phyloP scores from a whole-genome alignment of 2,888 invertebrate genomes.

The Gasteruption jaculator region DNA sequence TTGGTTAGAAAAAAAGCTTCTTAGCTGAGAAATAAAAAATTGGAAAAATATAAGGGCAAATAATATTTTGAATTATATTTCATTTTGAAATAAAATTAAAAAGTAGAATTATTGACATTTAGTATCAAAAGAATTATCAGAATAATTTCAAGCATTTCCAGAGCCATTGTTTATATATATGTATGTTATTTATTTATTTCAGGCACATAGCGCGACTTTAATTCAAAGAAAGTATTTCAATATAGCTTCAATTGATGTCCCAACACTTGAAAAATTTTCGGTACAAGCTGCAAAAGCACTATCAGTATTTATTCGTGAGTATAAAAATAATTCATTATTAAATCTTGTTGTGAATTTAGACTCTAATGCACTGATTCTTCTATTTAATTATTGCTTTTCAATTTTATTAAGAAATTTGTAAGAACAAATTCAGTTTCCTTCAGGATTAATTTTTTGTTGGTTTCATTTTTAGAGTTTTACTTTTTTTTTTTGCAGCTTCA shows the following conservation, averaged over 20 bases:
- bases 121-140: no score
- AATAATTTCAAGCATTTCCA: no score
- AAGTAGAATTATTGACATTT: no score
- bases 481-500: constrained; percentile 39
- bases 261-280: constrained; percentile 56
- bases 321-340: constrained; percentile 13
- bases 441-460: neutral
- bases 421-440: constrained; percentile 2
- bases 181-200: constrained; percentile 5
- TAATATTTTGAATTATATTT: no score
- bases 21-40: no score
- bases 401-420: neutral
- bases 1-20: no score
- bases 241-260: constrained; percentile 54
- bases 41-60: no score
- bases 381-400: neutral
- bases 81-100: no score
- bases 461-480: neutral
- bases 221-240: constrained; percentile 27
- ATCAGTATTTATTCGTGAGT: constrained; percentile 63
- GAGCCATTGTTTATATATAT: no score
- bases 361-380: no score
- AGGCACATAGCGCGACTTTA: constrained; percentile 34
- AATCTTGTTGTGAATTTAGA: neutral
- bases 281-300: constrained; percentile 58